Base-by-base conservation (phyloP, 1,140 invertebrate genomes). In the Trichomalopsis sarcophagae region DNA sequence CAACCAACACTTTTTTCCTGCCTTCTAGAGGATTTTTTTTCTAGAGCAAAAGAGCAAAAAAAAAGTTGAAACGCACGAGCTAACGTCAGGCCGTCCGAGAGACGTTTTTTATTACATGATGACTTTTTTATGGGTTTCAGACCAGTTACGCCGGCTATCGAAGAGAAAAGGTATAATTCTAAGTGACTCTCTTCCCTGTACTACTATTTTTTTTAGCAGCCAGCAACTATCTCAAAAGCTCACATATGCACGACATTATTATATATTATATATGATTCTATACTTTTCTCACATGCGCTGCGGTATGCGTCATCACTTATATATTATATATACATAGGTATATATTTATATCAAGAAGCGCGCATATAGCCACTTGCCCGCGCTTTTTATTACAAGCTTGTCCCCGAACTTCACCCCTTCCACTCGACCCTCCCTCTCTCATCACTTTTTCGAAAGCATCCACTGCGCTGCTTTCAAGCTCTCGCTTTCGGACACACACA, bases 41-140 rank as follows among this genome's bases (percentile, higher is more conserved):
- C 73, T 82, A 77, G 81, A 86, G 76, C 23, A 84, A 84, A 82
- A 73, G 66, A 62, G 27, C 1, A 78, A 83, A 50, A 40, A 77
- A 73, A 71, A n/a, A n/a, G n/a, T 69, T 47, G n/a, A 77, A 23
- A 33, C 68, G 55, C 55, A 62, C 55, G 55, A 78, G 66, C 68
- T 50, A 68, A 69, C 23, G 80, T 50, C 68, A 74, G 11, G 36
- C 17, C 36, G 7, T 74, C 68, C 66, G 55, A 66, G 78, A 75
- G 55, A 62, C 55, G 55, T 62, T 66, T 77, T 82, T 79, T 85
- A 83, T 81, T 86, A 86, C 74, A 89, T 88, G 84, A 88, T 90
- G 86, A 90, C 87, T 89, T 89, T 90, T 89, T 90, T 90, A 89
- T 87, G 88, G 89, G 88, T 90, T 90, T 90, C 89, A 90, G 89